Evolutionary conservation across 2,888 invertebrate species (phyloP), one percentile per base, ranked within the genome.

Genomic region (Lepidonotus clava): DNA sequence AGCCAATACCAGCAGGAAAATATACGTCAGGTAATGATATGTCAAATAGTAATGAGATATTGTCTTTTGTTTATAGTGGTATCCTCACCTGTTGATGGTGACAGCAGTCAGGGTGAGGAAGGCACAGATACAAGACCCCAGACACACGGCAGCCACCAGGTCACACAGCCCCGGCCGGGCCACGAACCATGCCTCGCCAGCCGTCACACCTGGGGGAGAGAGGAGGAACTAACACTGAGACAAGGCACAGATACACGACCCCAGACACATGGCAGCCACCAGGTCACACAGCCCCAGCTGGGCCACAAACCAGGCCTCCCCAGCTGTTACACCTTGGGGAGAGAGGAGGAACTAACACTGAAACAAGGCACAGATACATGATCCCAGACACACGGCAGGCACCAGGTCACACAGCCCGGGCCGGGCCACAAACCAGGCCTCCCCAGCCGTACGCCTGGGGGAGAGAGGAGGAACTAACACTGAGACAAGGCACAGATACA

Each of bases 401-500:
- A 92, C 89, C 0, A 90, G 71, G 83, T 91, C 89, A 89, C 92
- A 93, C 32, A 92, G 87, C 86, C 90, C 87, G 40, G 87, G 86
- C 18, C 90, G 89, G 71, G 90, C 89, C 41, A 89, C 87, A 86
- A 92, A 93, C 90, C 91, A 93, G 21, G 84, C 85, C 83, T 92
- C 91, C 0, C 93, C 92, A 86, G 92, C 91, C 21, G 92, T 87
- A 0, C 91, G 91, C 18, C 92, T 92, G 92, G 86, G 0, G 88
- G 67, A 36, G 36, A 36, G 18, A n/a, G n/a, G n/a, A n/a, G n/a
- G n/a, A n/a, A n/a, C n/a, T n/a, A n/a, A n/a, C n/a, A n/a, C n/a
- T n/a, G n/a, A n/a, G n/a, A n/a, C n/a, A 93, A 91, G 53, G 93
- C 92, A 85, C 92, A 92, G 88, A 93, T 91, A 83, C 93, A 93